A percentile compares a stretch with the other conserved stretches of the same genome.
Conservation (phyloP, 2,113 vertebrate species). For the Mixornis gularis region DNA sequence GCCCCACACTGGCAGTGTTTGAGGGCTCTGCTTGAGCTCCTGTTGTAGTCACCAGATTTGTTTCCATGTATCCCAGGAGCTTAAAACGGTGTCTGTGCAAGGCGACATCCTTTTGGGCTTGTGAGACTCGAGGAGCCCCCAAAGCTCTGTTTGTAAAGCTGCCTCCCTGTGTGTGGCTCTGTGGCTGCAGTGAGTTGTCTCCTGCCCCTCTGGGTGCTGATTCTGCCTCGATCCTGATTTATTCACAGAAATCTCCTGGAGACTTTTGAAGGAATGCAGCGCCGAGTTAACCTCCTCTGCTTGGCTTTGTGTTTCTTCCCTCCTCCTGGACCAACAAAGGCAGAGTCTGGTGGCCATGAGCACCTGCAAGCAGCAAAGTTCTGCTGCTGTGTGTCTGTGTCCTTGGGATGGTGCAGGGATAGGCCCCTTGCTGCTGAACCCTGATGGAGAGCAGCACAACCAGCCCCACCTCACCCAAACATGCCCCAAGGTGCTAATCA, state of each 20-base stretch:
- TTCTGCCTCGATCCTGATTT: fast-evolving
- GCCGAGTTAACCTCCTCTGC: not conserved
- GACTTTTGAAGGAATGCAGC: not conserved
- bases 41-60: fast-evolving
- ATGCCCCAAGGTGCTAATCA: not conserved
- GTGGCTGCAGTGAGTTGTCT: not conserved
- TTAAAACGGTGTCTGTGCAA: not conserved
- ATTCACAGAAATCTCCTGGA: not conserved
- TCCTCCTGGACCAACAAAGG: fast-evolving
- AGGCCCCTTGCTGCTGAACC: not conserved
- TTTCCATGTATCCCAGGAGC: not conserved
- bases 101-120: not conserved
- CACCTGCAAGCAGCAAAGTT: not conserved
- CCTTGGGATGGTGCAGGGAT: fast-evolving
- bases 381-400: fast-evolving
- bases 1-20: not conserved
- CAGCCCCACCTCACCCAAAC: not conserved
- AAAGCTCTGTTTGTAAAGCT: not conserved
- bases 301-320: not conserved
- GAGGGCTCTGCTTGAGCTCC: not conserved
- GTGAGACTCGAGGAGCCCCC: not conserved
- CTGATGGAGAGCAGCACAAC: not conserved
- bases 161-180: not conserved
- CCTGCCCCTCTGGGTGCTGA: not conserved
- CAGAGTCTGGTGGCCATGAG: not conserved